These are phyloP conservation scores for Daktulosphaira vitifoliae DNA, from an alignment of 1,140 invertebrate genomes.

Conservation along the genomic window DNA sequence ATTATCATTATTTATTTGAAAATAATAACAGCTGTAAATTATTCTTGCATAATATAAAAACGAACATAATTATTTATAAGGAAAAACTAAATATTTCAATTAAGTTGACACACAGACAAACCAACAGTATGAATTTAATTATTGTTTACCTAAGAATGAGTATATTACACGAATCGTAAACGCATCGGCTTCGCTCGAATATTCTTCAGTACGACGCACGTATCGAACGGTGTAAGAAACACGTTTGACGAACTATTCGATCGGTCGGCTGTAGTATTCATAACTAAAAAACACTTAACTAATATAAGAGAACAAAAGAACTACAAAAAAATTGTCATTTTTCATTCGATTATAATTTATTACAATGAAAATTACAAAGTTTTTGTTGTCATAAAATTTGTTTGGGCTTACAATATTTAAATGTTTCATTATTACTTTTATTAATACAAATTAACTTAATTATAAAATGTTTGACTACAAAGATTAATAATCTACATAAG, in stretches of 20 bases:
- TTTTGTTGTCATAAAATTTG: conserved; percentile 20
- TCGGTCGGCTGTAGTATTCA: conserved; percentile 25
- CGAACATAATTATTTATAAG: neutral
- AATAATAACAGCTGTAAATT: neutral
- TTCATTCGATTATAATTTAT: conserved; percentile 26
- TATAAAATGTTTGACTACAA: conserved; percentile 19
- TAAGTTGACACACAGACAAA: conserved; percentile 16
- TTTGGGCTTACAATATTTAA: conserved; percentile 30
- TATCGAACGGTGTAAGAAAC: conserved; percentile 22
- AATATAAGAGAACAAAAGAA: conserved; percentile 24
- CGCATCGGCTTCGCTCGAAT: conserved; percentile 22
- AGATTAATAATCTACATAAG: conserved; percentile 17
- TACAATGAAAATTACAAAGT: conserved; percentile 32
- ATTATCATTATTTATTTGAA: neutral
- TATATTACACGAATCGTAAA: conserved; percentile 28
- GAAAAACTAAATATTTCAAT: conserved; percentile 11
- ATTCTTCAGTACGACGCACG: conserved; percentile 6
- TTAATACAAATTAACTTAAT: conserved; percentile 19
- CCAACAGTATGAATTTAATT: conserved; percentile 24
- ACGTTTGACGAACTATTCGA: conserved; percentile 20
- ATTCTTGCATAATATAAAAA: too few relatives aligned
- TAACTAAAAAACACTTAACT: conserved; percentile 33
- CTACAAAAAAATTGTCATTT: conserved; percentile 19
- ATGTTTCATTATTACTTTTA: conserved; percentile 15
- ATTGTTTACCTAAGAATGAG: conserved; percentile 24